phyloP scores from a whole-genome alignment of 2,113 vertebrate genomes.

The Onychostoma macrolepis region DNA sequence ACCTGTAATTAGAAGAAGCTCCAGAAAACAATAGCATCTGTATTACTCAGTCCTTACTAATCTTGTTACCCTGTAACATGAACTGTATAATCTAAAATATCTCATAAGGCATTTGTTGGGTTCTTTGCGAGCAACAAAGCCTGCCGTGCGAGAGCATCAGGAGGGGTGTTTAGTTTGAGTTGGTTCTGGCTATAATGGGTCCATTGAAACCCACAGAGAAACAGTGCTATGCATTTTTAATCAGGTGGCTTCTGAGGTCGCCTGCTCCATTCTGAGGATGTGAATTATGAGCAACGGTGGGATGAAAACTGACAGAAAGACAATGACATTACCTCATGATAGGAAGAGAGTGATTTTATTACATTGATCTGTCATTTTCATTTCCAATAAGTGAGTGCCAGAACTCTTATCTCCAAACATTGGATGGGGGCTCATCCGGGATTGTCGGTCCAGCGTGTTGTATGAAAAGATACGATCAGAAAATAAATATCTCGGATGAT shows the following conservation, averaged over 20 bases:
- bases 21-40: not conserved
- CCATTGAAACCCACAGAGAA: constrained; percentile 43
- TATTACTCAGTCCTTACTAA: not conserved
- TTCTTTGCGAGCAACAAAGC: not conserved
- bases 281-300: constrained; percentile 5
- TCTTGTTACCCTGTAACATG: not conserved
- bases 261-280: not conserved
- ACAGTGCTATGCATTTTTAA: constrained; percentile 39
- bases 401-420: not conserved
- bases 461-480: not conserved
- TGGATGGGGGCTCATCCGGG: constrained; percentile 5
- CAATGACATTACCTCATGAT: constrained; percentile 2
- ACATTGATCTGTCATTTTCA: not conserved
- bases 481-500: not conserved
- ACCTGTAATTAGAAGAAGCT: not conserved
- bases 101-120: not conserved
- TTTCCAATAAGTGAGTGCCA: not conserved
- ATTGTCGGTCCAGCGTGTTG: not conserved
- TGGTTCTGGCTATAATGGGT: constrained; percentile 48
- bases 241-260: constrained; percentile 41
- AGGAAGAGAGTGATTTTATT: constrained; percentile 18
- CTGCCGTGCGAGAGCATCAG: constrained; percentile 24
- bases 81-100: not conserved
- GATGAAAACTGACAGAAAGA: not conserved
- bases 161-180: constrained; percentile 4